These are phyloP conservation scores for Tolmerus cingulatus DNA, from an alignment of 2,888 invertebrate genomes.

Conservation along the genomic window DNA sequence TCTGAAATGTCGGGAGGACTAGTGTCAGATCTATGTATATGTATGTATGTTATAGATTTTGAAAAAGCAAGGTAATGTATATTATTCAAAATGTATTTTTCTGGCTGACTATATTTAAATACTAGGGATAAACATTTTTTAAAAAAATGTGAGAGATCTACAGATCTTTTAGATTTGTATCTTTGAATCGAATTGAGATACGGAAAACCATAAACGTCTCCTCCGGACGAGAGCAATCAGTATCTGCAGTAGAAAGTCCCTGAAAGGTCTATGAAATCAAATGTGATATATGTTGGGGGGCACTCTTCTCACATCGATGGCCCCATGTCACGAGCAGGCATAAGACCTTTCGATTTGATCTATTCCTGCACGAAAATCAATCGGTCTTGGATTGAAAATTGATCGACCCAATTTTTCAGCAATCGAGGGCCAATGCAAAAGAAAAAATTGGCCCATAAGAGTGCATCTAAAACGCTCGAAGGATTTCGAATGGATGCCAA, in stretches of 20 bases:
- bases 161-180: background rate
- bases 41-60: too few relatives aligned
- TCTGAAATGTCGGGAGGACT: too few relatives aligned
- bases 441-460: background rate
- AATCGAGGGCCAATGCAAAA: constrained; percentile 1
- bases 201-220: background rate
- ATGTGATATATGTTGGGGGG: background rate
- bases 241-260: background rate
- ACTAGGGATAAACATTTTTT: background rate
- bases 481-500: constrained; percentile 37
- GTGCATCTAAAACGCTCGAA: constrained; percentile 14
- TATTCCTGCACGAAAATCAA: background rate
- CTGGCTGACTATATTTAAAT: too few relatives aligned
- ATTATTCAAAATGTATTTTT: too few relatives aligned
- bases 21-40: too few relatives aligned
- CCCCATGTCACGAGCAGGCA: background rate
- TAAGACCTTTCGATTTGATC: background rate
- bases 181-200: background rate
- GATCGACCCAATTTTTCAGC: constrained; percentile 25
- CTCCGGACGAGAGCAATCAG: background rate
- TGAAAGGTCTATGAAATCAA: constrained; percentile 4
- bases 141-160: background rate
- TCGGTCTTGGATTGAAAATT: constrained; percentile 1
- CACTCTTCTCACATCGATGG: background rate
- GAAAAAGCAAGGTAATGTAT: too few relatives aligned